These are phyloP conservation scores for Nowickia ferox DNA, from an alignment of 2,888 invertebrate genomes.

Conservation along the genomic window DNA sequence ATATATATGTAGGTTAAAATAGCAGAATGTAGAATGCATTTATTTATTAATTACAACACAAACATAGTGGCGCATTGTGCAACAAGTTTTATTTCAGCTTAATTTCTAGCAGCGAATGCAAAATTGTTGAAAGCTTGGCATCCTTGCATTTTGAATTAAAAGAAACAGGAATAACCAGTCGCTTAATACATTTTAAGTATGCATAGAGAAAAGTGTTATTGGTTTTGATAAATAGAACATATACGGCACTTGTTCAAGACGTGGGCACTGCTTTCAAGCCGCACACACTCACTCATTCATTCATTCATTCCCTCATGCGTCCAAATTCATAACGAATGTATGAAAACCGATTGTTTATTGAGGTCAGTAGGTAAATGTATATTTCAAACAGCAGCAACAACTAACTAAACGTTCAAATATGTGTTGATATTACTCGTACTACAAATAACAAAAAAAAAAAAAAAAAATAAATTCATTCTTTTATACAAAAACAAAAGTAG, in stretches of 20 bases:
- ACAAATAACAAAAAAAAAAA: conserved; percentile 22
- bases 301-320: conserved; percentile 10
- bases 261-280: conserved; percentile 53
- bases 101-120: conserved; percentile 14
- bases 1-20: conserved; percentile 40
- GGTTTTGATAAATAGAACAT: conserved; percentile 46
- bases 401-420: conserved; percentile 6
- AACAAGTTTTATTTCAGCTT: conserved; percentile 18
- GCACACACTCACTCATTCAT: conserved; percentile 7
- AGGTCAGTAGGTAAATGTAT: conserved; percentile 69
- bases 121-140: neutral
- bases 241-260: conserved; percentile 36
- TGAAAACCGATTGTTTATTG: conserved; percentile 54
- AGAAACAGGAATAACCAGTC: conserved; percentile 69
- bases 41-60: conserved; percentile 19
- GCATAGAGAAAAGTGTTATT: conserved; percentile 6
- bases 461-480: conserved; percentile 58
- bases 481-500: conserved; percentile 41
- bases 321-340: conserved; percentile 44
- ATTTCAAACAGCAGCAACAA: conserved; percentile 31
- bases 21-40: conserved; percentile 18
- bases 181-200: conserved; percentile 30
- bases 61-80: conserved; percentile 25
- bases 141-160: conserved; percentile 55
- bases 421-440: neutral